Conservation (phyloP, 1,140 invertebrate species). For the Cardiocondyla obscurior region DNA sequence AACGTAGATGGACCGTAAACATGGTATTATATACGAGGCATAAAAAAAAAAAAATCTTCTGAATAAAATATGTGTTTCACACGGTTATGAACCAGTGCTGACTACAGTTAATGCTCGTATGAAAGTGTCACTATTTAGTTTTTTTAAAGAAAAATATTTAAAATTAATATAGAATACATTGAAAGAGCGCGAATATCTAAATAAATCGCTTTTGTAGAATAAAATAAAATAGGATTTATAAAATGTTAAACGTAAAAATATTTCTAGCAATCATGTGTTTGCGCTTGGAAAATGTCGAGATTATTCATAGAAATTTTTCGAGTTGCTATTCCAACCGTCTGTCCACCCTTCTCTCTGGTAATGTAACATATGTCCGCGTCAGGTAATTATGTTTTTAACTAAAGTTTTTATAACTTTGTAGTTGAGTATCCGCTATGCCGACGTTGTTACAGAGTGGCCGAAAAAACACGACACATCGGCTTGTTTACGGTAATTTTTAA, state of each 20-base stretch:
- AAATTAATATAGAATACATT: neutral
- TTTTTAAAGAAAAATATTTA: neutral
- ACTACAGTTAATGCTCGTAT: neutral
- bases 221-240: neutral
- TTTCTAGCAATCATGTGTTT: constrained; percentile 5
- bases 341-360: neutral
- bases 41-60: neutral
- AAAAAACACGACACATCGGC: constrained; percentile 38
- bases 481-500: constrained; percentile 17
- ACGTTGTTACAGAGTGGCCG: constrained; percentile 15
- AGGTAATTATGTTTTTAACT: constrained; percentile 51
- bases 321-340: neutral
- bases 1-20: constrained; percentile 3
- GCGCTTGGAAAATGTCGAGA: constrained; percentile 16
- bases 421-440: constrained; percentile 19
- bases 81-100: neutral
- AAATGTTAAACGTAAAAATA: neutral
- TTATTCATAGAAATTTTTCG: constrained; percentile 42
- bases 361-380: constrained; percentile 46
- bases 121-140: neutral
- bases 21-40: neutral
- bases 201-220: neutral
- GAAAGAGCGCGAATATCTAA: neutral
- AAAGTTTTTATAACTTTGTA: constrained; percentile 50
- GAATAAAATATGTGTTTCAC: too few species aligned